Base-by-base conservation (phyloP, 2,888 invertebrate species). In the Drosophila algonquin region DNA sequence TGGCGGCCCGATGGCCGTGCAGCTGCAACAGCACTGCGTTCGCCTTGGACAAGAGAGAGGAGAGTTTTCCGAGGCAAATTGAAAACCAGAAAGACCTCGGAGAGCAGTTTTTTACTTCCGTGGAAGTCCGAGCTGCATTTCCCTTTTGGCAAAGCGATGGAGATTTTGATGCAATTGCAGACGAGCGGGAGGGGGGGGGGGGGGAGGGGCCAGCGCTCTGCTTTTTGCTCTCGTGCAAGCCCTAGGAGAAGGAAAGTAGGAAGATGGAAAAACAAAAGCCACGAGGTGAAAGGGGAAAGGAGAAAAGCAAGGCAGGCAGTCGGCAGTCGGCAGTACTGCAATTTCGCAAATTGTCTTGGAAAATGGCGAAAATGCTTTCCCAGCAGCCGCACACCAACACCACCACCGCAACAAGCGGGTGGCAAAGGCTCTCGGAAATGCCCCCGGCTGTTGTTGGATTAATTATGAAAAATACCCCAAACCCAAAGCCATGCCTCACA, bases 391-490 rank as follows among this genome's bases (percentile, higher is more conserved):
- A 53, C 60, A 52, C 65, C 27, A 21, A 2, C 21, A 2, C 21
- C 21, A 2, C 7, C 8, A 71, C 67, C 75, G 68, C 81, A 72
- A 69, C 40, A 40, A 67, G 70, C 48, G 79, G 65, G 58, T 65
- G 75, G 73, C 64, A 53, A 73, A 76, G 75, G 73, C 69, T 75
- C 82, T 85, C 82, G 85, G 87, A 87, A 85, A 73, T 76, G 83
- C 87, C 76, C 70, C 53, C 82, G 76, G 86, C 83, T 87, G 80
- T 84, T 77, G 87, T 87, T 80, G 83, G 87, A 87, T 84, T 84
- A 84, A 84, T 84, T 84, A 84, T 84, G 83, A 84, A 84, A 84
- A 87, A 77, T 77, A 73, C 80, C 67, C 69, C 54, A 40, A 40
- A 7, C 40, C 40, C 7, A 14, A 21, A 2, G 21, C 24, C 5